A percentile compares a stretch with the other conserved stretches of the same genome.
Conservation (phyloP, 2,888 invertebrate species). For the Gymnocheta viridis region DNA sequence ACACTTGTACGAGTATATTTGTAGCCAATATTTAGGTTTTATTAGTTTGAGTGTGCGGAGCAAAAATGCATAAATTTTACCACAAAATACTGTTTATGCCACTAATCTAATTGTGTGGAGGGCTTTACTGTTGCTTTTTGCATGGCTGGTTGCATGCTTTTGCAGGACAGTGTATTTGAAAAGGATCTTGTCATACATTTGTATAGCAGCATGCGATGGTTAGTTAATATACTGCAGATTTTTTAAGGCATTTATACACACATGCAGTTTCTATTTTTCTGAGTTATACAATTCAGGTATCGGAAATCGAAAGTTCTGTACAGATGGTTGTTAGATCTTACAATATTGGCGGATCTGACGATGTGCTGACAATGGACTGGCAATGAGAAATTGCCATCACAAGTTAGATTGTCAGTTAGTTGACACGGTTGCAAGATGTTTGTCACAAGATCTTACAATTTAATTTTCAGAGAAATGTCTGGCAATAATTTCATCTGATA, state of each 20-base stretch:
- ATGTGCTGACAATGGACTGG: no score
- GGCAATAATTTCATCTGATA: no score
- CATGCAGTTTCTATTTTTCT: background rate
- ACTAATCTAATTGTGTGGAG: constrained; percentile 57
- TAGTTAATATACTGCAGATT: background rate
- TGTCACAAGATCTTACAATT: no score
- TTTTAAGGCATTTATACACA: background rate
- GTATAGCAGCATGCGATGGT: background rate
- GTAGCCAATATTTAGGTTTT: constrained; percentile 11
- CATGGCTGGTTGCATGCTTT: background rate
- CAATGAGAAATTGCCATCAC: no score
- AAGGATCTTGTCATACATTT: background rate
- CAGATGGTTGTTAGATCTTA: no score
- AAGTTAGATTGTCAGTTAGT: no score
- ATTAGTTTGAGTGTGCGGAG: background rate
- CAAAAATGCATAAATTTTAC: constrained; percentile 33
- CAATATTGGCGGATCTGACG: no score
- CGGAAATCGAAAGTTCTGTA: background rate
- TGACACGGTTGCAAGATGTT: no score
- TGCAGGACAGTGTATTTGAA: background rate
- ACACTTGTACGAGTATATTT: background rate
- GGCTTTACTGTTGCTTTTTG: background rate
- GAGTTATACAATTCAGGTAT: background rate
- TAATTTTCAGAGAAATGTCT: no score
- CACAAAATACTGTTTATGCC: constrained; percentile 62